A percentile compares a stretch with the other conserved stretches of the same genome.
phyloP scores from a whole-genome alignment of 2,888 invertebrate genomes.

The Caenorhabditis japonica region DNA sequence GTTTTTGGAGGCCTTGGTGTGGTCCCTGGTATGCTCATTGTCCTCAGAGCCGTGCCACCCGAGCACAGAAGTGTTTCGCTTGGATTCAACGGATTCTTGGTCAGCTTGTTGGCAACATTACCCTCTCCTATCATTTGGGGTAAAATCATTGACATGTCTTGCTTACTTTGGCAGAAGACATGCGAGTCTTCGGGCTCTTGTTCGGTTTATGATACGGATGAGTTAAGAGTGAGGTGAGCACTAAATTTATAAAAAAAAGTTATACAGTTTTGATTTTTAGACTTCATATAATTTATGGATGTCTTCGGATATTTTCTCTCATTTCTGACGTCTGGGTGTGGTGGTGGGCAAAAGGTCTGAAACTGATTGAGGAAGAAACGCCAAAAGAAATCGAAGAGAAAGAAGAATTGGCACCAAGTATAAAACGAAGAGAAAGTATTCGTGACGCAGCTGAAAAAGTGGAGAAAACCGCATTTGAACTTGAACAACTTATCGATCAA shows the following conservation, averaged over 20 bases:
- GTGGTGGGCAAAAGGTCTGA: conserved; percentile 74
- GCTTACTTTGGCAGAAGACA: conserved; percentile 77
- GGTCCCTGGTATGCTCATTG: conserved; percentile 76
- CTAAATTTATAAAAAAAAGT: background rate
- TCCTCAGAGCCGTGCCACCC: conserved; percentile 75
- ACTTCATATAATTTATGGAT: conserved; percentile 73
- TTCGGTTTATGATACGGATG: conserved; percentile 77
- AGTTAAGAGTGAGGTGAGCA: conserved; percentile 74
- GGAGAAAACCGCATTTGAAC: conserved; percentile 43
- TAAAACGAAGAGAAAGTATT: conserved; percentile 32
- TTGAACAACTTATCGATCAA: conserved; percentile 47
- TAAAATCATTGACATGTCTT: conserved; percentile 78
- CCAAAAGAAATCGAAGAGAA: conserved; percentile 28
- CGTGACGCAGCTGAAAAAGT: conserved; percentile 43
- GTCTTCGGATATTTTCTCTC: conserved; percentile 71
- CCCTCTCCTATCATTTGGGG: conserved; percentile 78
- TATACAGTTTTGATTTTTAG: conserved; percentile 36
- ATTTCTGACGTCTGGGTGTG: conserved; percentile 75
- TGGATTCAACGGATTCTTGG: conserved; percentile 76
- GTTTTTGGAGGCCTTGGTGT: conserved; percentile 76
- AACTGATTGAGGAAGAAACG: conserved; percentile 68
- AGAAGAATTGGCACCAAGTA: conserved; percentile 7
- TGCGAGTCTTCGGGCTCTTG: conserved; percentile 78
- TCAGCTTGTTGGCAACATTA: conserved; percentile 76
- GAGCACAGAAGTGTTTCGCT: conserved; percentile 74